Percentiles rank a stretch among this genome's conserved stretches.
Conservation (phyloP, 1,140 invertebrate species). For the Leptopilina boulardi region DNA sequence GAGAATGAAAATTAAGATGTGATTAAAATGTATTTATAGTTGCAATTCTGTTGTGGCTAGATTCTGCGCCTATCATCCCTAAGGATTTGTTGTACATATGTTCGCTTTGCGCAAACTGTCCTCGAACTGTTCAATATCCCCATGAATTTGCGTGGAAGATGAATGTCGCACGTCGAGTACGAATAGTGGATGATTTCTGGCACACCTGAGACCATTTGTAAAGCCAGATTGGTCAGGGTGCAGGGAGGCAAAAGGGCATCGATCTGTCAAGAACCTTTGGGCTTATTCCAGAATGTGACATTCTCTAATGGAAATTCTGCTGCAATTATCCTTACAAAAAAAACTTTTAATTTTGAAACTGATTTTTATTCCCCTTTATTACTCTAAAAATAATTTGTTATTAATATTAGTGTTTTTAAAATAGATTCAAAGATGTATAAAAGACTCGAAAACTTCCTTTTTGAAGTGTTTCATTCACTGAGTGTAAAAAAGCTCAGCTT, state of each 20-base stretch:
- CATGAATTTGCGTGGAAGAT: slow-evolving; percentile 62
- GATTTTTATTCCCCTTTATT: too few species aligned
- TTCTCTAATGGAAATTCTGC: neutral
- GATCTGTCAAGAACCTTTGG: slow-evolving; percentile 5
- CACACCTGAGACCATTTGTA: slow-evolving; percentile 70
- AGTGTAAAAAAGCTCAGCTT: slow-evolving; percentile 21
- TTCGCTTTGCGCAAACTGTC: slow-evolving; percentile 70
- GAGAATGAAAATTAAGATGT: neutral
- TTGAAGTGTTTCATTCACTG: neutral
- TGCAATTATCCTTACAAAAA: neutral
- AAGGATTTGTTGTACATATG: slow-evolving; percentile 74
- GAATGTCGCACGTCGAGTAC: slow-evolving; percentile 67
- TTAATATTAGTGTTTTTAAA: neutral
- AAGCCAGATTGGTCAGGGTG: slow-evolving; percentile 56
- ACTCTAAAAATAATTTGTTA: too few species aligned
- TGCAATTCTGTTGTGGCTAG: neutral
- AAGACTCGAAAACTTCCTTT: neutral
- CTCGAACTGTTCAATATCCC: slow-evolving; percentile 70
- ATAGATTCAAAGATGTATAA: too few species aligned
- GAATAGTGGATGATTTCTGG: slow-evolving; percentile 68
- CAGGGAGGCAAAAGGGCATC: neutral
- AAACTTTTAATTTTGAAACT: neutral
- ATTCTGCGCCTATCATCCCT: slow-evolving; percentile 66
- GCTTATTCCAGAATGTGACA: neutral
- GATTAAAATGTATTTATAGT: neutral